These are phyloP conservation scores for Tenualosa thibaudeaui DNA, from an alignment of 2,797 vertebrate species.

Conservation along the genomic window DNA sequence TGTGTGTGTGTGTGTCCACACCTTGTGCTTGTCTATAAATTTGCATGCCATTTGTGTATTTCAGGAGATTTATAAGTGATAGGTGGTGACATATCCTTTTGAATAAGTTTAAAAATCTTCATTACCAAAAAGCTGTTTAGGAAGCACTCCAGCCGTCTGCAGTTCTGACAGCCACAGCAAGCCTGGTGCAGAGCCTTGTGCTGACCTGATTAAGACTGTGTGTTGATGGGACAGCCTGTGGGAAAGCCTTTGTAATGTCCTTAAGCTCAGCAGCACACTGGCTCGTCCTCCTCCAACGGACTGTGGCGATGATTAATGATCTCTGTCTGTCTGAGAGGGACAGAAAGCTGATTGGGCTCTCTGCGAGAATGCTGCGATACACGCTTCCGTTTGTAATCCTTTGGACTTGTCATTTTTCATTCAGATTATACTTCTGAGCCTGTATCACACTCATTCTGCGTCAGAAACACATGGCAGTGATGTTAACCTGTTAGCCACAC, in stretches of 20 bases:
- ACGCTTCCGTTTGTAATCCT: neutral
- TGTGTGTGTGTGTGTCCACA: neutral
- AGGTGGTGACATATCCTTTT: neutral
- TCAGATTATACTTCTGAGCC: neutral
- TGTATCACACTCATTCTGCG: neutral
- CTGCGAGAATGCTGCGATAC: neutral
- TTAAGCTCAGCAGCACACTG: neutral
- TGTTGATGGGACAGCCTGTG: neutral
- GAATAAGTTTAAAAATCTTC: neutral
- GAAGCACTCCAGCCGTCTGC: neutral
- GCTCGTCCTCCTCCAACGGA: neutral
- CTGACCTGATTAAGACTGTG: neutral
- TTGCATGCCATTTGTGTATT: neutral
- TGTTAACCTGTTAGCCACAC: neutral
- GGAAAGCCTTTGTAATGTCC: neutral
- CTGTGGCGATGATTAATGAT: neutral
- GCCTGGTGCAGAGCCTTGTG: neutral
- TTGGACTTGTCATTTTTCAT: neutral
- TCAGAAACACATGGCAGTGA: neutral
- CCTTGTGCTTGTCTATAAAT: neutral
- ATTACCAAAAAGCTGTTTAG: neutral
- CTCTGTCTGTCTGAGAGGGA: neutral
- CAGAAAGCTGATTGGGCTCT: neutral
- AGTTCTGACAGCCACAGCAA: neutral
- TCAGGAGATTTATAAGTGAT: neutral